Evolutionary conservation across 2,113 vertebrate genomes (phyloP).

Genomic region (Nanger granti): DNA sequence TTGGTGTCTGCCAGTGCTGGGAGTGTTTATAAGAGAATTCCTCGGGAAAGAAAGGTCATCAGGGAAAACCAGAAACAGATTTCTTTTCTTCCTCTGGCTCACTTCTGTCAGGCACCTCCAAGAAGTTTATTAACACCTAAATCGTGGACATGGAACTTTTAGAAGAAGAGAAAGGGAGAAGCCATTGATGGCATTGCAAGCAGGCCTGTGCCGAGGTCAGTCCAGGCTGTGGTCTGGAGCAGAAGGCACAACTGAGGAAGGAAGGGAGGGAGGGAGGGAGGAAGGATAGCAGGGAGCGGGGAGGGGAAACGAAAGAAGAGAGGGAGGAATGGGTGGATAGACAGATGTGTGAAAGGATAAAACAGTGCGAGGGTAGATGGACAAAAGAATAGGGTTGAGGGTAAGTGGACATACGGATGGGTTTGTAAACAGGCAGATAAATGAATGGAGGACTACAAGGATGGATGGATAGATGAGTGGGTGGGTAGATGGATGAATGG

Average conservation of each 20-base stretch:
- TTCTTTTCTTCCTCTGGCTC: background rate
- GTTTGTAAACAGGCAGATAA: no score
- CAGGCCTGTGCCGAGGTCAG: background rate
- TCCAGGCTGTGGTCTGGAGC: background rate
- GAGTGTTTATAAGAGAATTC: conserved; percentile 50
- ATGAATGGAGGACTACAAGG: background rate
- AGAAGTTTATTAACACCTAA: background rate
- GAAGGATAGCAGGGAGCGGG: accelerated
- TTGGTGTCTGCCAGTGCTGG: background rate
- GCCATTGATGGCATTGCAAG: background rate
- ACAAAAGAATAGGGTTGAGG: background rate
- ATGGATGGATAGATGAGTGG: background rate
- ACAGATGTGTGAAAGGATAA: background rate
- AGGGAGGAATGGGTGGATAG: background rate
- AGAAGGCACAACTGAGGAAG: background rate
- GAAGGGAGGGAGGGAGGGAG: background rate
- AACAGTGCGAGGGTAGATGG: background rate
- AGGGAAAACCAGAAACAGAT: conserved; percentile 43
- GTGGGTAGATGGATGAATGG: no score
- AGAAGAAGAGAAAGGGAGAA: background rate
- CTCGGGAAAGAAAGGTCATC: conserved; percentile 38
- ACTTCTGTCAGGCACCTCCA: background rate
- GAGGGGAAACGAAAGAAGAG: background rate
- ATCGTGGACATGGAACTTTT: background rate
- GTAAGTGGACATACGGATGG: background rate